Evolutionary conservation across 2,113 vertebrate genomes (phyloP).

Genomic region (Cranoglanis bouderius): DNA sequence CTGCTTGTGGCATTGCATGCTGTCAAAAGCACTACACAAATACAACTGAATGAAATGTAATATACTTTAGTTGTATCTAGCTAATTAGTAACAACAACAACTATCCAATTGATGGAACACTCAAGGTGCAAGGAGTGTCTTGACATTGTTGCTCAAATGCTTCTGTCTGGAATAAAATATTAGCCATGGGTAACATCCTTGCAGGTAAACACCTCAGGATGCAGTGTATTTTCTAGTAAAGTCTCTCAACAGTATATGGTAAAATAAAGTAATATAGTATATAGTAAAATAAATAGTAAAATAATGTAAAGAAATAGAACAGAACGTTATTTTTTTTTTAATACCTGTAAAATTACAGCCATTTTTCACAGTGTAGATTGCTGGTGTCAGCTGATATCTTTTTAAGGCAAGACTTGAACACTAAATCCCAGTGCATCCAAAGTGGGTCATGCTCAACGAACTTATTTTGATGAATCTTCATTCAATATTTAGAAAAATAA

Average conservation of each 20-base stretch:
- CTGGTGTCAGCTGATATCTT: background rate
- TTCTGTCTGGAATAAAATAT: background rate
- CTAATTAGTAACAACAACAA: background rate
- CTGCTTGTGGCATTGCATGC: background rate
- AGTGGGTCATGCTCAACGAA: background rate
- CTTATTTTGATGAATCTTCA: background rate
- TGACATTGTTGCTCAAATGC: background rate
- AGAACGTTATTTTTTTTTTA: background rate
- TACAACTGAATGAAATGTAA: background rate
- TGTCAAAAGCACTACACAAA: background rate
- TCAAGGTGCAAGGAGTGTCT: background rate
- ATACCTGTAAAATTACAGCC: background rate
- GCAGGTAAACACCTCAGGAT: background rate
- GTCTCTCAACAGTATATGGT: background rate
- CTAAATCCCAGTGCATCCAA: slow-evolving; percentile 5
- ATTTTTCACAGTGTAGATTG: background rate
- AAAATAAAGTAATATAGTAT: background rate
- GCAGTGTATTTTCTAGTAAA: background rate
- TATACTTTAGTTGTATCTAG: background rate
- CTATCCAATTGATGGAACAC: background rate
- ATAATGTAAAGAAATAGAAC: background rate
- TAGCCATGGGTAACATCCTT: background rate
- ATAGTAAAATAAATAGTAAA: background rate
- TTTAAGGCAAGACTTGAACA: background rate
- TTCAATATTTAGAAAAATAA: background rate